Conservation (phyloP, 2,888 invertebrate species). For the Deilephila elpenor region DNA sequence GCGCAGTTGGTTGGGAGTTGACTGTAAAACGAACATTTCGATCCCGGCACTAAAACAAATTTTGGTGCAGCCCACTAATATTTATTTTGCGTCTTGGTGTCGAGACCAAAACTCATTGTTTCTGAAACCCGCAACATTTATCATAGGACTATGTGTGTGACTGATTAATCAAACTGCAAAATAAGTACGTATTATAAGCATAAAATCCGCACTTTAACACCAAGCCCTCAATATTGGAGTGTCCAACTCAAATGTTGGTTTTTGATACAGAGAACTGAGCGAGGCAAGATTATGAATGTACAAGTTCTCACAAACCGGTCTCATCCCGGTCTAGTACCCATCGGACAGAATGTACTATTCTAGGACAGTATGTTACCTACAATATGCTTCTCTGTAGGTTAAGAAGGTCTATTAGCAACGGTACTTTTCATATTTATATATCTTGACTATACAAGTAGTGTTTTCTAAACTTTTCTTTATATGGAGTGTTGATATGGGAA, state of each 20-base stretch:
- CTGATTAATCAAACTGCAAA: no score
- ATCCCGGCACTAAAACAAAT: no score
- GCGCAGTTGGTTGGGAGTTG: no score
- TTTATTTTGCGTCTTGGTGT: no score
- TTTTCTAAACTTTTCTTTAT: neutral
- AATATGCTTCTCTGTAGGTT: neutral
- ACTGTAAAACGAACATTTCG: no score
- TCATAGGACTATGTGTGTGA: no score
- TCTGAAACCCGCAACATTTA: no score
- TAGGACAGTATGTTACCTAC: conserved; percentile 1
- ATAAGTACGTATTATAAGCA: no score
- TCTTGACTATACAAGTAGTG: neutral
- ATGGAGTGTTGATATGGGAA: neutral
- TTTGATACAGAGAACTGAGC: neutral
- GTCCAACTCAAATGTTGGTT: neutral
- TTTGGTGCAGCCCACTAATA: no score
- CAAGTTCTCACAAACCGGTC: neutral
- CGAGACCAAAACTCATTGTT: no score
- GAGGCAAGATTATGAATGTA: neutral
- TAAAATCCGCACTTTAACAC: no score
- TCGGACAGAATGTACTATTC: neutral
- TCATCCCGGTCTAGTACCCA: neutral
- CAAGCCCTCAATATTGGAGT: neutral
- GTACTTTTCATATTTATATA: neutral
- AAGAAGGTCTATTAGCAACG: neutral